Evolutionary conservation across 2,888 invertebrate genomes (phyloP).

Genomic region (Troides oblongomaculatus): DNA sequence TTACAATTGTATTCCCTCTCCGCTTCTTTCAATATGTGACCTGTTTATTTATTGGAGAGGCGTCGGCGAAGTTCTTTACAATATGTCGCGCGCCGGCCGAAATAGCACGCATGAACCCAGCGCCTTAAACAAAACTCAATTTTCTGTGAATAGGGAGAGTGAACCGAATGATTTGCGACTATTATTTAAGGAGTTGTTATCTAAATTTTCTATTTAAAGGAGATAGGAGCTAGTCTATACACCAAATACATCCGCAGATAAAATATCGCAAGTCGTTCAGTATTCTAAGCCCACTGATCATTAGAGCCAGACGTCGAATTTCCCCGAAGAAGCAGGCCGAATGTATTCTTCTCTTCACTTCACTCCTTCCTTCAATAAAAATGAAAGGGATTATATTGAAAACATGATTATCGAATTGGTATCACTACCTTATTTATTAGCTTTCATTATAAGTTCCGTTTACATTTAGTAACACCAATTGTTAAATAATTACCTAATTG

Average conservation of each 20-base stretch:
- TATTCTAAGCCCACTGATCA: constrained; percentile 71
- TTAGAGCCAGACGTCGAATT: constrained; percentile 72
- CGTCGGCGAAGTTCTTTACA: constrained; percentile 76
- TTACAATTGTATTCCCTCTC: constrained; percentile 78
- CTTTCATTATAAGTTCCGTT: too few species aligned
- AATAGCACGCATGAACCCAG: constrained; percentile 58
- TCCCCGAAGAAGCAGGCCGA: constrained; percentile 40
- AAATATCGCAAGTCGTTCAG: constrained; percentile 48
- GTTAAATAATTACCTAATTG: too few species aligned
- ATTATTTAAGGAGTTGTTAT: background rate
- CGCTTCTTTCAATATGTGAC: constrained; percentile 79
- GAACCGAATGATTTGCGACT: constrained; percentile 64
- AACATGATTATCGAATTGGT: too few species aligned
- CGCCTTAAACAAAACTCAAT: constrained; percentile 71
- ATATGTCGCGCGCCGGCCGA: constrained; percentile 73
- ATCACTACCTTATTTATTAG: too few species aligned
- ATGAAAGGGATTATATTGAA: too few species aligned
- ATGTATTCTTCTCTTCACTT: too few species aligned
- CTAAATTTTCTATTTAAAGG: constrained; percentile 29
- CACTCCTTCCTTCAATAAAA: too few species aligned
- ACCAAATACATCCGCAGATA: constrained; percentile 31
- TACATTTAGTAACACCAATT: too few species aligned
- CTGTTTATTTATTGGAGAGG: constrained; percentile 78
- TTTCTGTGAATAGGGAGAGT: constrained; percentile 57
- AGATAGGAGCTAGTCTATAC: constrained; percentile 24